Evolutionary conservation across 37 sponge, comb jelly and placozoan genomes (phyloP), one percentile per base, ranked within the genome.

Genomic region (Spongia lamella): DNA sequence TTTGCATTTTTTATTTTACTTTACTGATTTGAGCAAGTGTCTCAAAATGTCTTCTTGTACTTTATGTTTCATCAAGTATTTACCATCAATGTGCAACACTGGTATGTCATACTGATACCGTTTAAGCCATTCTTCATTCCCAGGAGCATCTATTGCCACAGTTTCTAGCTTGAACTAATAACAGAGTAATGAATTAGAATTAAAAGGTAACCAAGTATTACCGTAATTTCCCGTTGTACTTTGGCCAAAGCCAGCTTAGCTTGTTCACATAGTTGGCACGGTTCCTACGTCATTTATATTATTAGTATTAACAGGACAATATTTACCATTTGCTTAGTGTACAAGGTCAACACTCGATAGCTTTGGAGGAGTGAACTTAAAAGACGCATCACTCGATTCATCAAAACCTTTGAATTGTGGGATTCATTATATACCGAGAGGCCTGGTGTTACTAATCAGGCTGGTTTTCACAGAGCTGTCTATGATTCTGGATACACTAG

Each of bases 61-160:
- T 27, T 62, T 62, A 58, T 84, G 85, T 63, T 83, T 87, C 89
- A 88, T 88, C 73, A 92, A 52, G 66, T 66, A 87, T 5, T 58
- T 19, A 11, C 93, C 93, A 80, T 92, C 71, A 21, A 92, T 40
- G 61, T 92, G 93, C 53, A 92, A 52, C 32, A 92, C 93, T 24
- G 93, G 93, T 38, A 92, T 92, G 66, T 92, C 85, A 71, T 77
- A 79, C 17, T 66, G 68, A 65, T 92, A 92, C 62, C 29, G n/a
- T 27, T 80, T 68, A 13, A 53, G 60, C 93, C 93, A 92, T 55
- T 76, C 78, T 36, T 60, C 38, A 60, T 88, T 88, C 0, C 43
- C 88, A 19, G 76, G 72, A 0, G 51, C 73, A 64, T 84, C 85
- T 47, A 92, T 92, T 32, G 38, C 56, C 22, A 52, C 56, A 33